Evolutionary conservation across 1,140 invertebrate species (phyloP).

Genomic region (Harpegnathos saltator): DNA sequence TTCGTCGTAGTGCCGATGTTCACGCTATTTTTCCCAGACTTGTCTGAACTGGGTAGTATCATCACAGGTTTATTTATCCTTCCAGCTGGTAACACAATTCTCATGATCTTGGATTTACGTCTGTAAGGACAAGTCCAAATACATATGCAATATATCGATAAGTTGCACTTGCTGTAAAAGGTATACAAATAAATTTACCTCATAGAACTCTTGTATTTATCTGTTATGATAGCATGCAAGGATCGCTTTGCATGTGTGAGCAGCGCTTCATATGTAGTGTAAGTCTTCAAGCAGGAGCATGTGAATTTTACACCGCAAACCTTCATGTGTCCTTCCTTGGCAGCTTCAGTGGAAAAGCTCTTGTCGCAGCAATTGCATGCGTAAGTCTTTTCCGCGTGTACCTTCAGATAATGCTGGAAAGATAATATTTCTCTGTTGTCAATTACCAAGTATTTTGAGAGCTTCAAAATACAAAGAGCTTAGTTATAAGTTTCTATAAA

Average conservation of each 20-base stretch:
- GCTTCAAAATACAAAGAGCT: too few relatives aligned
- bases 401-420: constrained; percentile 88
- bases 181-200: constrained; percentile 71
- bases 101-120: constrained; percentile 57
- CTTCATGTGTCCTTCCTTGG: constrained; percentile 84
- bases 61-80: constrained; percentile 67
- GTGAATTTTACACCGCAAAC: constrained; percentile 86
- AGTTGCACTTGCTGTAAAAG: too few relatives aligned
- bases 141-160: background rate
- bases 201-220: constrained; percentile 79
- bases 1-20: constrained; percentile 30
- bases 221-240: constrained; percentile 83
- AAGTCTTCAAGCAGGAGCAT: constrained; percentile 86
- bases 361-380: constrained; percentile 86
- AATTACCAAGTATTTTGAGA: too few relatives aligned
- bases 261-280: constrained; percentile 87
- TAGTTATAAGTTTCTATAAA: too few relatives aligned
- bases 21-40: constrained; percentile 8
- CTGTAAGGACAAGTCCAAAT: constrained; percentile 54
- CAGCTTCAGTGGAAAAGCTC: constrained; percentile 86
- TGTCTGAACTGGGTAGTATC: constrained; percentile 73
- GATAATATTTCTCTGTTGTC: background rate
- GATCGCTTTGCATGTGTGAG: constrained; percentile 87
- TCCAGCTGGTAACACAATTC: constrained; percentile 32
- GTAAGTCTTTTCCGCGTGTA: constrained; percentile 87